These are phyloP conservation scores for Lepidotrigona ventralis DNA, from an alignment of 1,140 invertebrate species.

Conservation along the genomic window DNA sequence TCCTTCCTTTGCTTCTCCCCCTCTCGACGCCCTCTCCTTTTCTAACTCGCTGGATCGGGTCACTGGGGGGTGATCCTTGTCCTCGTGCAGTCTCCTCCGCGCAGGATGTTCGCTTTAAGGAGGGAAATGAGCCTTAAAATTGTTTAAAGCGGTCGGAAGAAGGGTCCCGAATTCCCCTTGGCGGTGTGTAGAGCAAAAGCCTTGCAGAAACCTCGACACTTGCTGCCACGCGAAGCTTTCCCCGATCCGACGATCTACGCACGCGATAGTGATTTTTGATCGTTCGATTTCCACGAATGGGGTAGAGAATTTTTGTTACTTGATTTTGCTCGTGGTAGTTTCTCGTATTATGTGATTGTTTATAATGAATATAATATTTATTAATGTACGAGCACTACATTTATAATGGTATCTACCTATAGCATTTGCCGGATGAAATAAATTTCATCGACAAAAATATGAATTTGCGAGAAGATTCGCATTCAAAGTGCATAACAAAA, in stretches of 20 bases:
- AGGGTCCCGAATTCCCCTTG: conserved; percentile 65
- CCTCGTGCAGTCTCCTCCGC: conserved; percentile 10
- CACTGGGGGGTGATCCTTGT: not conserved
- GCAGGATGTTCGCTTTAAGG: conserved; percentile 79
- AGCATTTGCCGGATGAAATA: no score
- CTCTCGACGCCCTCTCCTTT: conserved; percentile 43
- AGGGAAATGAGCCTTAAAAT: conserved; percentile 81
- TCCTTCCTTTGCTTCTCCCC: conserved; percentile 27
- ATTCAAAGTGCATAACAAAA: no score
- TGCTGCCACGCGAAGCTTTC: conserved; percentile 34
- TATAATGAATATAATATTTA: no score
- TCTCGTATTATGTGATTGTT: no score
- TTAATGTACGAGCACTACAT: no score
- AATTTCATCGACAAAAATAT: no score
- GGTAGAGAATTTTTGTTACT: not conserved
- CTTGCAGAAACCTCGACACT: conserved; percentile 62
- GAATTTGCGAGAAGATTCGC: no score
- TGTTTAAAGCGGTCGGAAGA: conserved; percentile 79
- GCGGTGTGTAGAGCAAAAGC: conserved; percentile 51
- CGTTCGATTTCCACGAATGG: no score
- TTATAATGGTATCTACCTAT: no score
- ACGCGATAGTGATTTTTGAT: not conserved
- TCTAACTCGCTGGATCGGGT: not conserved
- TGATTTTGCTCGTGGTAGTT: not conserved
- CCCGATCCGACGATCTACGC: conserved; percentile 11